Conservation (phyloP, 2,113 vertebrate genomes). For the Aspiorhynchus laticeps region DNA sequence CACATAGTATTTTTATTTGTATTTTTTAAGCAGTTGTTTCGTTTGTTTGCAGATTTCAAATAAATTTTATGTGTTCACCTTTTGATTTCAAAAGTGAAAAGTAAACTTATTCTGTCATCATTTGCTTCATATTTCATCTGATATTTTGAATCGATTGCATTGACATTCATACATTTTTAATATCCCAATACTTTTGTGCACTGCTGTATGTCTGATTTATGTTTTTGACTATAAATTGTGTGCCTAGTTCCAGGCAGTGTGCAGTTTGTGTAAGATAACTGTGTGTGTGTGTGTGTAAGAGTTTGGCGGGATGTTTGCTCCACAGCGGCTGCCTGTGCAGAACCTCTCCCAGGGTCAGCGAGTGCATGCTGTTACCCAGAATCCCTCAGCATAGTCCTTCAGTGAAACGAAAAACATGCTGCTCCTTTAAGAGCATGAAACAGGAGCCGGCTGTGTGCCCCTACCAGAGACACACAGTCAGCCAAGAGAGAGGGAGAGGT, state of each 20-base stretch:
- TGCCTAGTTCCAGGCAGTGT: background rate
- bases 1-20: background rate
- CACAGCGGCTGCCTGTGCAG: conserved; percentile 67
- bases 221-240: background rate
- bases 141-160: background rate
- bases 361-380: conserved; percentile 79
- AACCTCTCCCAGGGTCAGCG: conserved; percentile 71
- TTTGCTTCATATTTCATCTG: background rate
- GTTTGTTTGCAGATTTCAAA: background rate
- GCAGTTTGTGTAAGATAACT: conserved; percentile 9
- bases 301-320: conserved; percentile 47
- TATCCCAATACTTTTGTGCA: background rate
- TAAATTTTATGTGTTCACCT: background rate
- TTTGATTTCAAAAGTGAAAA: background rate
- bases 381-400: conserved; percentile 65
- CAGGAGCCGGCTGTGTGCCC: conserved; percentile 84
- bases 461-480: conserved; percentile 67
- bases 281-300: conserved; percentile 34
- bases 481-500: conserved; percentile 68
- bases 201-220: conserved; percentile 11
- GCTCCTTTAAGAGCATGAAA: conserved; percentile 88
- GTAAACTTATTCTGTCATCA: background rate
- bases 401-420: conserved; percentile 66
- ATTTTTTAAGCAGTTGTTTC: background rate
- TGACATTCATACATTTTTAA: background rate